Conservation (phyloP, 2,797 vertebrate genomes). For the Chelmon rostratus region DNA sequence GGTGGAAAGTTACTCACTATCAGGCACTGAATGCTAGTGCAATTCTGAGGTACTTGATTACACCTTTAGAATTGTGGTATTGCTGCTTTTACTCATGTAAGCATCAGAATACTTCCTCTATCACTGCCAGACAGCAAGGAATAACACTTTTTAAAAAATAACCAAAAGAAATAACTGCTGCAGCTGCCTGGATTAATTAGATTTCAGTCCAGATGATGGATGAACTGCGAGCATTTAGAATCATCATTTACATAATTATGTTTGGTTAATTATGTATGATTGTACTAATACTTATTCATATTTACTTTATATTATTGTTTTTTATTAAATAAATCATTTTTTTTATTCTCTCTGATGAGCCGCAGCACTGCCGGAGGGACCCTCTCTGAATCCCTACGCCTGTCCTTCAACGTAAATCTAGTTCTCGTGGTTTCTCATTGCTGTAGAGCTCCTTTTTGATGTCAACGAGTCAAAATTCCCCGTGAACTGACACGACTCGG, state of each 20-base stretch:
- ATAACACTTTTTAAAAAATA: not conserved
- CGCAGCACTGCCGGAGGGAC: slow-evolving; percentile 11
- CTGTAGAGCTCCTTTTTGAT: rapidly evolving
- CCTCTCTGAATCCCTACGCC: slow-evolving; percentile 80
- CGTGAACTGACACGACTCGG: rapidly evolving
- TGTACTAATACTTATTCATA: not conserved
- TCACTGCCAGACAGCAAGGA: too few relatives aligned
- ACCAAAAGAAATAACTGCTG: not conserved
- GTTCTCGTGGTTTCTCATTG: slow-evolving; percentile 36
- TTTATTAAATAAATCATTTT: too few relatives aligned
- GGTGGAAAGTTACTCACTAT: not conserved
- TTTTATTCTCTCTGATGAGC: not conserved
- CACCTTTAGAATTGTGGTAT: not conserved
- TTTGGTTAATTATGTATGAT: too few relatives aligned
- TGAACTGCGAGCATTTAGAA: not conserved
- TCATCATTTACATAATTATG: not conserved
- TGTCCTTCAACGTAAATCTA: slow-evolving; percentile 78
- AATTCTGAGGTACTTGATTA: not conserved
- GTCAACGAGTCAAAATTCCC: rapidly evolving
- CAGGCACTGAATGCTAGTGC: not conserved
- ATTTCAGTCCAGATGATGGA: not conserved
- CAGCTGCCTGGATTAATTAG: not conserved
- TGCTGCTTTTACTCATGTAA: not conserved
- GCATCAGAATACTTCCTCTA: not conserved
- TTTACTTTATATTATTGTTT: too few relatives aligned